Percentiles rank a stretch among this genome's conserved stretches.
Conservation (phyloP, 1,140 invertebrate species). For the Hormaphis cornu region DNA sequence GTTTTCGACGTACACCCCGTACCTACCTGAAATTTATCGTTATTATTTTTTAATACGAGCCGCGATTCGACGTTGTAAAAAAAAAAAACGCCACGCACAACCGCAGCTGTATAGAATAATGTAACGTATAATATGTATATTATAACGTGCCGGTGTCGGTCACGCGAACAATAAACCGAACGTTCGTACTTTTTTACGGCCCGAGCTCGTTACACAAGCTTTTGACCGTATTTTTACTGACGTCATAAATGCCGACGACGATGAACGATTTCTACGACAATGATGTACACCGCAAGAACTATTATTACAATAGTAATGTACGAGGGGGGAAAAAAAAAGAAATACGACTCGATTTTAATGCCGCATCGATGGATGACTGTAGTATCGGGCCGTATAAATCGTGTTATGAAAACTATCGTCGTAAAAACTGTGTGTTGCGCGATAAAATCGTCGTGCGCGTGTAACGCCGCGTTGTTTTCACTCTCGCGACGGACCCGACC, state of each 20-base stretch:
- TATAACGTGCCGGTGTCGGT: slow-evolving; percentile 26
- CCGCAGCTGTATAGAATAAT: too few relatives aligned
- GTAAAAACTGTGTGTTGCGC: too few relatives aligned
- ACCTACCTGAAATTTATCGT: slow-evolving; percentile 14
- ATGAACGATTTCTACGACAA: slow-evolving; percentile 27
- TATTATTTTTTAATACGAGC: slow-evolving; percentile 17
- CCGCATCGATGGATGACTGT: too few relatives aligned
- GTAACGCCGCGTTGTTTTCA: too few relatives aligned
- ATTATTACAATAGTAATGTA: background rate
- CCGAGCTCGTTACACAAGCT: background rate
- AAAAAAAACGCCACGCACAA: too few relatives aligned
- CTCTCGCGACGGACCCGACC: too few relatives aligned
- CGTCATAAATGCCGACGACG: slow-evolving; percentile 30
- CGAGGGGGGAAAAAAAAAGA: background rate
- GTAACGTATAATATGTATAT: too few relatives aligned
- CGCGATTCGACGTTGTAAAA: slow-evolving; percentile 5
- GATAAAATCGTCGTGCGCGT: too few relatives aligned
- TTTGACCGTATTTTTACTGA: slow-evolving; percentile 29
- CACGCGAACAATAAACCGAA: slow-evolving; percentile 20
- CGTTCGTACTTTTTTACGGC: slow-evolving; percentile 23
- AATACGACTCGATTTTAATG: too few relatives aligned
- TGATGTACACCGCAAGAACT: background rate
- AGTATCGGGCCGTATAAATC: too few relatives aligned
- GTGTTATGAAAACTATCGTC: too few relatives aligned
- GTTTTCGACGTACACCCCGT: background rate